Evolutionary conservation across 2,888 invertebrate genomes (phyloP).

Genomic region (Sarcophaga rosellei): DNA sequence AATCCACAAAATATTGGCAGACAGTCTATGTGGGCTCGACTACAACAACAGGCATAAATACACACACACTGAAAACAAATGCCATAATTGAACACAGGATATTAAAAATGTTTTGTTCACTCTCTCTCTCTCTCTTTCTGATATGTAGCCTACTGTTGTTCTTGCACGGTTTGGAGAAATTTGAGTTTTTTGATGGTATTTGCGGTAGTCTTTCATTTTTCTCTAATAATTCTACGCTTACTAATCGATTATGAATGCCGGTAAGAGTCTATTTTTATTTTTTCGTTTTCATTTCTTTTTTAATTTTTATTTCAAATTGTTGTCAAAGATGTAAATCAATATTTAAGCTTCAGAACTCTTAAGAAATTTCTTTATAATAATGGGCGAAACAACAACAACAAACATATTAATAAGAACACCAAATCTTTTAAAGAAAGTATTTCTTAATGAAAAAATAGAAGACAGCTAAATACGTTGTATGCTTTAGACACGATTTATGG

Average conservation of each 20-base stretch:
- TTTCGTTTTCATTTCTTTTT: background rate
- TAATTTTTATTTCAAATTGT: background rate
- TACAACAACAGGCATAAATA: no score
- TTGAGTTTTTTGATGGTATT: background rate
- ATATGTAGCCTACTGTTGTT: background rate
- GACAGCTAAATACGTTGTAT: background rate
- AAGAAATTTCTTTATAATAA: slow-evolving; percentile 1
- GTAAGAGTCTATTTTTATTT: background rate
- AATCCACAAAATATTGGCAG: background rate
- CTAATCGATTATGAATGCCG: slow-evolving; percentile 22
- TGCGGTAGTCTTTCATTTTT: background rate
- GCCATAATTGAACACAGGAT: background rate
- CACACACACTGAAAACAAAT: background rate
- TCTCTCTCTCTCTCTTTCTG: background rate
- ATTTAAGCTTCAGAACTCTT: slow-evolving; percentile 11
- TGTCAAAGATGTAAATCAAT: slow-evolving; percentile 35
- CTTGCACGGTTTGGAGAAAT: background rate
- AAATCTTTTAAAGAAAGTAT: background rate
- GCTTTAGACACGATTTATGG: background rate
- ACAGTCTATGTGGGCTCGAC: no score
- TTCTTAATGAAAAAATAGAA: background rate
- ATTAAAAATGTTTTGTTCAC: background rate
- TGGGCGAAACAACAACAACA: background rate
- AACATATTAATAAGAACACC: background rate
- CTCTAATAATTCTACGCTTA: background rate